phyloP scores from a whole-genome alignment of 2,888 invertebrate species.

The Eilema depressum region DNA sequence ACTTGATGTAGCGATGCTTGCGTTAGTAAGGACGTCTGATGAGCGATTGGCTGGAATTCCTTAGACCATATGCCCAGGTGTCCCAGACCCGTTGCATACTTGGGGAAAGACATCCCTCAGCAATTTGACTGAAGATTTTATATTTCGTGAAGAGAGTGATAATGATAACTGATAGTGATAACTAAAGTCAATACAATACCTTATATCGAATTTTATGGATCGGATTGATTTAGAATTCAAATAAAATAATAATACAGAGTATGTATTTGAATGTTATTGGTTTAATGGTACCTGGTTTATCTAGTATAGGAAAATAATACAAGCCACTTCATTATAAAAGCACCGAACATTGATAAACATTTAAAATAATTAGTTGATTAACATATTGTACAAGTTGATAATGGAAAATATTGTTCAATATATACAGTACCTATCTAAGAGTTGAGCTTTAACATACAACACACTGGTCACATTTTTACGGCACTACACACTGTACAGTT shows the following conservation, averaged over 20 bases:
- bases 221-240: not conserved
- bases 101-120: no score
- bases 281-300: constrained; percentile 41
- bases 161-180: no score
- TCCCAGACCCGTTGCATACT: no score
- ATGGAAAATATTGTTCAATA: constrained; percentile 45
- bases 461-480: constrained; percentile 74
- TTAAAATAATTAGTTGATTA: constrained; percentile 51
- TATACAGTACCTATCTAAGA: constrained; percentile 60
- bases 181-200: no score
- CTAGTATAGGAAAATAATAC: constrained; percentile 60
- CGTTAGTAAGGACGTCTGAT: no score
- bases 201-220: not conserved
- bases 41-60: no score
- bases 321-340: constrained; percentile 76
- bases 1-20: no score
- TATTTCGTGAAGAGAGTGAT: no score
- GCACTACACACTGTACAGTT: constrained; percentile 79
- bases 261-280: constrained; percentile 34
- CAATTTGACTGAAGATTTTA: no score
- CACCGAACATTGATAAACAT: constrained; percentile 66
- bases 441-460: constrained; percentile 61
- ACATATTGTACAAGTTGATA: constrained; percentile 55
- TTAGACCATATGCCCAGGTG: no score
- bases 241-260: constrained; percentile 22